phyloP scores from a whole-genome alignment of 2,113 vertebrate genomes.

The Planiliza haematocheilus region DNA sequence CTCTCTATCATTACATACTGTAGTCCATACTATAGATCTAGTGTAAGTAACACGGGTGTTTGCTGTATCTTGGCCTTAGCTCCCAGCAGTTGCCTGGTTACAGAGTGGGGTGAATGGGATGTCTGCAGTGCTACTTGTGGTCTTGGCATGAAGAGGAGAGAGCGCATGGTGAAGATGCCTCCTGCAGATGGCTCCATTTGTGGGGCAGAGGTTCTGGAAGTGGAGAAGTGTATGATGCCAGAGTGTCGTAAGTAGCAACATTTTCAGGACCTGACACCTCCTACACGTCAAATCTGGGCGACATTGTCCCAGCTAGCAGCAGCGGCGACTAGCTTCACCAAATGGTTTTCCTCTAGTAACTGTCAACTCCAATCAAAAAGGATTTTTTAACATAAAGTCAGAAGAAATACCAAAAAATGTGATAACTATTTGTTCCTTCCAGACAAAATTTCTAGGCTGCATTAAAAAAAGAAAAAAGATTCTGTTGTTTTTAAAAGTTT shows the following conservation, averaged over 20 bases:
- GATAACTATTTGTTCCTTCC: too few species aligned
- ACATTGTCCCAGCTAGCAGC: too few species aligned
- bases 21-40: background rate
- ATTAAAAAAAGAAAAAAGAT: too few species aligned
- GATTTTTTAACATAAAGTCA: background rate
- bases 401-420: background rate
- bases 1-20: background rate
- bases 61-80: conserved; percentile 75
- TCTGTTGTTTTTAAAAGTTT: too few species aligned
- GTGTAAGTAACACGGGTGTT: background rate
- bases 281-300: background rate
- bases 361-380: background rate
- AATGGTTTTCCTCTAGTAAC: background rate
- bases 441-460: too few species aligned
- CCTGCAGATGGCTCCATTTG: conserved; percentile 95
- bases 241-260: conserved; percentile 92
- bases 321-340: too few species aligned
- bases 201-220: conserved; percentile 91
- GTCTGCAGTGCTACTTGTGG: conserved; percentile 97
- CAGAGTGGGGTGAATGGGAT: conserved; percentile 98
- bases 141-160: conserved; percentile 91
- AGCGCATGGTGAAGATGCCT: conserved; percentile 96
- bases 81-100: conserved; percentile 95
- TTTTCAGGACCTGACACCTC: conserved; percentile 10
- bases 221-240: conserved; percentile 99